Conservation (phyloP, 2,888 invertebrate genomes). For the Pogonocherus hispidulus region DNA sequence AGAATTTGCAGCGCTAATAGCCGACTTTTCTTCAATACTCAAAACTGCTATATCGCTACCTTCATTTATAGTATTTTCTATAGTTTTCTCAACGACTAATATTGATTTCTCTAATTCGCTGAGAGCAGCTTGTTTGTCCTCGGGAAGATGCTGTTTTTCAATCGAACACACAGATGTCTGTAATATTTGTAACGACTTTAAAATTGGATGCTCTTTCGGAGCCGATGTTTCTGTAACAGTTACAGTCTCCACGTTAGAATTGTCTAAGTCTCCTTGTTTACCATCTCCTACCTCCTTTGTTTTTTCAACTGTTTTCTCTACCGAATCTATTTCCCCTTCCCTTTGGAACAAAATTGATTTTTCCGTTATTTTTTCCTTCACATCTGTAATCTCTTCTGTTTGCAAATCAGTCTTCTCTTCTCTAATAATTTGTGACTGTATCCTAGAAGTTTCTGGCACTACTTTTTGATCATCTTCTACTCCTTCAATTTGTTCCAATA, state of each 20-base stretch:
- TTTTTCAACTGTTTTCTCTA: no score
- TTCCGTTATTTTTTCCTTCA: no score
- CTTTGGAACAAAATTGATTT: no score
- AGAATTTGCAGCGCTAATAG: slow-evolving; percentile 57
- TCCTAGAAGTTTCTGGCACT: no score
- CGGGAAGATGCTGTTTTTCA: slow-evolving; percentile 55
- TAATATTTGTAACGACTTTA: slow-evolving; percentile 56
- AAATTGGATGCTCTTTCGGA: slow-evolving; percentile 33
- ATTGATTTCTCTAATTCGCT: slow-evolving; percentile 62
- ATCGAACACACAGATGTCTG: slow-evolving; percentile 56
- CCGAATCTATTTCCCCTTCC: no score
- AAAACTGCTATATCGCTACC: slow-evolving; percentile 38
- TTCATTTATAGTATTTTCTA: slow-evolving; percentile 46
- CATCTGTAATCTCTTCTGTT: no score
- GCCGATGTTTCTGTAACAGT: neutral
- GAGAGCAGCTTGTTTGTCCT: slow-evolving; percentile 56
- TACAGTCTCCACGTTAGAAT: neutral
- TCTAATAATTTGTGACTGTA: no score
- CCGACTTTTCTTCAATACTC: slow-evolving; percentile 58
- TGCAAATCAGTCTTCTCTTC: no score
- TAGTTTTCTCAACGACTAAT: slow-evolving; percentile 52
- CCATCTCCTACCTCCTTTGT: no score
- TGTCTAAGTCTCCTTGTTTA: neutral
- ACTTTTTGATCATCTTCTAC: no score
- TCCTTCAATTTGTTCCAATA: no score